phyloP scores from a whole-genome alignment of 1,140 invertebrate genomes.

The Sitobion miscanthi region DNA sequence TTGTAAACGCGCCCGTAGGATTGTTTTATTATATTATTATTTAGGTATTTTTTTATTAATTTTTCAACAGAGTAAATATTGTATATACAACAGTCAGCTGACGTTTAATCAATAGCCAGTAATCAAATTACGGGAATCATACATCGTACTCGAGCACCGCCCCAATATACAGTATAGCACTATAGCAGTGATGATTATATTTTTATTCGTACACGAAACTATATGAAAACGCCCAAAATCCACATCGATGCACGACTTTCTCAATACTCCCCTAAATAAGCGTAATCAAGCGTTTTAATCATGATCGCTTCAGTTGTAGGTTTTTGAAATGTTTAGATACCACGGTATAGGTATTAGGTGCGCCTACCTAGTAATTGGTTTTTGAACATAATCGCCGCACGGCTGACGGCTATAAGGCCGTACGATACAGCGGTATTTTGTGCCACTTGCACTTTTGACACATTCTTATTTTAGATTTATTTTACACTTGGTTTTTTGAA shows the following conservation, averaged over 20 bases:
- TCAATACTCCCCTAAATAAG: not conserved
- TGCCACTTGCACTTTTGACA: too few species aligned
- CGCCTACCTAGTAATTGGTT: not conserved
- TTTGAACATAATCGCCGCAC: not conserved
- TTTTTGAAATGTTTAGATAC: not conserved
- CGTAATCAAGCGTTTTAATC: not conserved
- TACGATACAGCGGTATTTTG: too few species aligned
- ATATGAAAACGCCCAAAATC: not conserved
- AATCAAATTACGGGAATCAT: constrained; percentile 24
- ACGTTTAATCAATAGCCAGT: constrained; percentile 40
- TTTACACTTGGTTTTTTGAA: too few species aligned
- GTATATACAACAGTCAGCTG: not conserved
- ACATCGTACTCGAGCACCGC: not conserved
- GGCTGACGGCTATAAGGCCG: not conserved
- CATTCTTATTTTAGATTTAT: too few species aligned
- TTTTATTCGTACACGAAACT: not conserved
- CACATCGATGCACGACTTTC: not conserved
- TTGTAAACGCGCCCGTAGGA: not conserved
- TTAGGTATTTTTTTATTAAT: not conserved
- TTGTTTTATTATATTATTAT: not conserved
- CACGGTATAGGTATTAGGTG: too few species aligned
- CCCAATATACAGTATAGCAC: not conserved
- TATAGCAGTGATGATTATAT: not conserved
- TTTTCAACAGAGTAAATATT: not conserved
- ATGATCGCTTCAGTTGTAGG: not conserved